Base-by-base conservation (phyloP, 64 coral and sea anemone species). In the Montipora efflorescens region DNA sequence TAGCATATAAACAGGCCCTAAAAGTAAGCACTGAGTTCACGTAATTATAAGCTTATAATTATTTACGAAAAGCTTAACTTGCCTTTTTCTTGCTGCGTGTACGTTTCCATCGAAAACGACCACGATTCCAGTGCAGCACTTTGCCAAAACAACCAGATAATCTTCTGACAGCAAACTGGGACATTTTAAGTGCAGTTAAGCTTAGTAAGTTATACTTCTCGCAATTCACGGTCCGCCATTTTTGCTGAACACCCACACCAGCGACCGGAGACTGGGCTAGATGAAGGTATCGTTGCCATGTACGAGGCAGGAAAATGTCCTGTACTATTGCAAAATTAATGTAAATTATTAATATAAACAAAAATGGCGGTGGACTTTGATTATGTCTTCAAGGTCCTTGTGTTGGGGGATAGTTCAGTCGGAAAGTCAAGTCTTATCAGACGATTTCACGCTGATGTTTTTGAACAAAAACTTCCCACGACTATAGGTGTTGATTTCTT, bases 401-500 rank as follows among this genome's bases (percentile, higher is more conserved):
- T 97, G 20, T 79, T 95, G 61, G 95, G 95, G 16, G 95, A 97
- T 58, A 76, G 58, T 14, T 69, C 77, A 14, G 95, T 97, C 11
- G 95, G 95, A 36, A 97, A 97, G 83, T 97, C 95, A 4, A 97
- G 95, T 75, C 92, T 97, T 44, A 87, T 97, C 8, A 93, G 79
- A 62, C 57, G 93, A 68, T 78, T 94, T 73, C 84, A 97, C 51
- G 70, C 91, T 3, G 53, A 92, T 67, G 77, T 69, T 5, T 97
- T 97, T 76, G 93, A 95, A 10, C 7, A 83, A 23, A 82, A 67
- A 79, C 84, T 97, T 76, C 87, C 79, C 18, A 94, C 92, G 18
- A 97, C 95, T 70, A 82, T 97, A 89, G 95, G 95, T 5, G 95
- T 97, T 46, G 95, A 97, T 86, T 97, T 97, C 68, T 97, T 95